These are phyloP conservation scores for Himalopsyche kuldschensis DNA, from an alignment of 2,888 invertebrate species.

Conservation along the genomic window DNA sequence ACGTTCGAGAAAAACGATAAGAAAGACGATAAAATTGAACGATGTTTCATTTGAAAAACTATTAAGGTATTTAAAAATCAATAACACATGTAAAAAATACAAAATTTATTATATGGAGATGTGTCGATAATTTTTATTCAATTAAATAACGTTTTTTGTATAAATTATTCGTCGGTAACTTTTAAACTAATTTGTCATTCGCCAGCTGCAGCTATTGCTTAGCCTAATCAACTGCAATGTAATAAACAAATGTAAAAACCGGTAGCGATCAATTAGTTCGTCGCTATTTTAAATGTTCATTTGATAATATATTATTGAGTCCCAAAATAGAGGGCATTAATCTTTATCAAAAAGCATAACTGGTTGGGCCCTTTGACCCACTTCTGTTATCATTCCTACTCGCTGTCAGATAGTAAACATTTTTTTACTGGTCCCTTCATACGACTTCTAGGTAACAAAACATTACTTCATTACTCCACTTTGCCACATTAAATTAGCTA, in stretches of 20 bases:
- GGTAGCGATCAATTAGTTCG: not conserved
- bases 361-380: slow-evolving; percentile 35
- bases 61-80: no score
- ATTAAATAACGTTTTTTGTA: no score
- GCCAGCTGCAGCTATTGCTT: no score
- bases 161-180: no score
- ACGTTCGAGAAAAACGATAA: no score
- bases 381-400: slow-evolving; percentile 14
- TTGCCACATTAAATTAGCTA: not conserved
- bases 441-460: not conserved
- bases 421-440: not conserved
- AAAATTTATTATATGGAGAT: no score
- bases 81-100: no score
- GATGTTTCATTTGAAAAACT: no score
- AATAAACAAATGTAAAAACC: not conserved
- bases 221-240: not conserved
- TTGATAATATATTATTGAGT: not conserved
- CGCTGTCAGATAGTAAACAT: not conserved
- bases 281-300: not conserved
- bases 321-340: slow-evolving; percentile 26
- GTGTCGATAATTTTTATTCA: no score
- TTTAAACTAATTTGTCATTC: no score
- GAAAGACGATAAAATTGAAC: no score
- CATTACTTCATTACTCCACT: slow-evolving; percentile 6
- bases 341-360: slow-evolving; percentile 24